phyloP scores from a whole-genome alignment of 2,113 vertebrate genomes.

The Neomonachus schauinslandi region DNA sequence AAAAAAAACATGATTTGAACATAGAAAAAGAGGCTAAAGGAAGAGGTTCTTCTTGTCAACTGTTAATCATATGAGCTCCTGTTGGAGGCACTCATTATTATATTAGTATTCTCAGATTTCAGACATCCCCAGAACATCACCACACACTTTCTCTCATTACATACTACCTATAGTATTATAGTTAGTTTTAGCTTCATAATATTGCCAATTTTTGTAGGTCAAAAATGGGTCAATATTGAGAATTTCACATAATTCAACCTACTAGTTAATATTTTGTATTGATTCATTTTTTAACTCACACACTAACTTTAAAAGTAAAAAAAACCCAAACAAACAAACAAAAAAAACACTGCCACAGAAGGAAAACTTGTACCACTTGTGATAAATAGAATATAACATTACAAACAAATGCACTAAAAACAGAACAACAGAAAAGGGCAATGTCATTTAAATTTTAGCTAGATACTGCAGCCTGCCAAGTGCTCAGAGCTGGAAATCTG shows the following conservation, averaged over 20 bases:
- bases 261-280: background rate
- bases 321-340: background rate
- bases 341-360: background rate
- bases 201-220: background rate
- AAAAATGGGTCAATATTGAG: background rate
- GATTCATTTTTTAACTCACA: background rate
- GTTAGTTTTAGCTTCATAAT: background rate
- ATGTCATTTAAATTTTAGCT: background rate
- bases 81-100: background rate
- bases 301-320: conserved; percentile 1
- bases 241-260: background rate
- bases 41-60: background rate
- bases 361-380: background rate
- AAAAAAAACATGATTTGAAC: background rate
- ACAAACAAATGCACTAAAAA: conserved; percentile 5
- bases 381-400: conserved; percentile 25
- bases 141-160: background rate
- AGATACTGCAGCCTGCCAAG: background rate
- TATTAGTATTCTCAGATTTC: background rate
- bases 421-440: background rate
- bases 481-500: background rate
- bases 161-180: background rate
- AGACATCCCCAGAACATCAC: background rate
- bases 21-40: background rate
- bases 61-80: background rate